Percentiles rank a stretch among this genome's conserved stretches.
These are phyloP conservation scores for Oxyura jamaicensis DNA, from an alignment of 2,113 vertebrate species.

Conservation along the genomic window DNA sequence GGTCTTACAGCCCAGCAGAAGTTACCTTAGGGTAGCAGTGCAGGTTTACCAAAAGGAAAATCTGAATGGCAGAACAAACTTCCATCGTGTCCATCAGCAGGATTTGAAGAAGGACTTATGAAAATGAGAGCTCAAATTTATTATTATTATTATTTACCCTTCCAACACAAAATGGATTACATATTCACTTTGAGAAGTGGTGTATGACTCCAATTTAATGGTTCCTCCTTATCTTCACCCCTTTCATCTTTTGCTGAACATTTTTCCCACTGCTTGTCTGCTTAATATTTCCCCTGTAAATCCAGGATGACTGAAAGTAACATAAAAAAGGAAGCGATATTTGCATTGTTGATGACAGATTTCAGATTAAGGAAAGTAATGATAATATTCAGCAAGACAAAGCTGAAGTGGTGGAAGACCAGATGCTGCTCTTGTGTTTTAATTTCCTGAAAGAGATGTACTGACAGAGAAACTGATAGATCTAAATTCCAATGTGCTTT, in stretches of 20 bases:
- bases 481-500: background rate
- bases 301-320: constrained; percentile 33
- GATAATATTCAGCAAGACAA: background rate
- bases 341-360: constrained; percentile 24
- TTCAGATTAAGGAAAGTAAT: constrained; percentile 1
- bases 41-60: background rate
- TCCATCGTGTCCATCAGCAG: background rate
- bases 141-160: background rate
- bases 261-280: background rate
- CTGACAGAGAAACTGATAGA: background rate
- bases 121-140: constrained; percentile 9
- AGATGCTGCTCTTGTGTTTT: background rate
- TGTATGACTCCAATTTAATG: background rate
- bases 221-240: background rate
- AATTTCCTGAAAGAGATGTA: background rate
- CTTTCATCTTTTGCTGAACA: constrained; percentile 35
- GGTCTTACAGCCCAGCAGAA: background rate
- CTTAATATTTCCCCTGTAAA: constrained; percentile 25
- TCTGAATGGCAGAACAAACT: background rate
- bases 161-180: background rate
- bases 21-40: background rate
- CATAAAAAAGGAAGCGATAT: constrained; percentile 23
- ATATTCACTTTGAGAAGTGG: constrained; percentile 43
- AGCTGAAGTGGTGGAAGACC: background rate
- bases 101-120: background rate